Evolutionary conservation across 1,140 invertebrate species (phyloP), one percentile per base, ranked within the genome.

Genomic region (Hylaeus volcanicus): DNA sequence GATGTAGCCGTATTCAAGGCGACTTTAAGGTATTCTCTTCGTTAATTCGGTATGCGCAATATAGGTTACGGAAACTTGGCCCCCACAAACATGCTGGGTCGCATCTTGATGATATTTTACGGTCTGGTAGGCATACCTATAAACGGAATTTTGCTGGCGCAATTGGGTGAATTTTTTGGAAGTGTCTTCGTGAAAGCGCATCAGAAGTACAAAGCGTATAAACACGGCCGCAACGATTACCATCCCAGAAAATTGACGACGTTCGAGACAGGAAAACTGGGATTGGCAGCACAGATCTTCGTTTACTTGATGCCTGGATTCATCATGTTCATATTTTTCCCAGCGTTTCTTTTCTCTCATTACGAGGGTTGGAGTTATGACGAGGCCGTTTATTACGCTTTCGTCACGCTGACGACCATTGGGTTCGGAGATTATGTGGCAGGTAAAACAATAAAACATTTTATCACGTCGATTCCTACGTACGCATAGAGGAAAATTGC

Each of bases 361-460:
- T 97, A 98, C 79, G 98, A 99, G 93, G 95, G 94, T 1, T 99
- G 98, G 98, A 94, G 95, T 2, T 99, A 98, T 89, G 95, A 98
- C n/a, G 96, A 98, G 63, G 95, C 97, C 1, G 95, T 99, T 58
- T 99, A 99, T 91, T 99, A 97, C 88, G 96, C 97, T 15, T 98
- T 98, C 91, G 97, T 99, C 45, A 98, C 98, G 0, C 94, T 98
- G 3, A 97, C 98, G 1, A 99, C 98, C 9, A 98, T 99, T 86
- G 98, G 98, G 39, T 99, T 99, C 91, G 98, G 98, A 55, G 98
- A 99, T 93, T 96, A 96, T 87, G 98, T 99, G 26, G 97, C 98
- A 87, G 96, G 97, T 96, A 91, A 88, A 48, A 26, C 0, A 26
- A 26, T 26, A 26, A 43, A 53, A 15, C 5, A 39, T 39, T 73